Evolutionary conservation across 2,113 vertebrate genomes (phyloP).

Genomic region (Catharus minimus): DNA sequence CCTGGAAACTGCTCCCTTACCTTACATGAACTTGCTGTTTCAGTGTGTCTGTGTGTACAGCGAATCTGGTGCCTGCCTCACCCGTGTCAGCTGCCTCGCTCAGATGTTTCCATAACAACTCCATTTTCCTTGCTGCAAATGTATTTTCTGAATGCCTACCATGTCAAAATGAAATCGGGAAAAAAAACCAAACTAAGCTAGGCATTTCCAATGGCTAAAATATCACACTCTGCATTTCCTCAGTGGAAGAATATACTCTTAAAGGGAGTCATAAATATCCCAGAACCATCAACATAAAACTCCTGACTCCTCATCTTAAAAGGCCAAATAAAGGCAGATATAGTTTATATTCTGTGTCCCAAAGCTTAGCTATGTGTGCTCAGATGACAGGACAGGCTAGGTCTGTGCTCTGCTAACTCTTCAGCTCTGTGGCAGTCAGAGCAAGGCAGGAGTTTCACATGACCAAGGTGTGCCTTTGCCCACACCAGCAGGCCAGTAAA

Average conservation of each 20-base stretch:
- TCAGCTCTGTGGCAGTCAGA: neutral
- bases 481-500: neutral
- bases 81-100: neutral
- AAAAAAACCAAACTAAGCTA: neutral
- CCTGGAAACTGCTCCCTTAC: slow-evolving; percentile 20
- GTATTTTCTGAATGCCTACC: neutral
- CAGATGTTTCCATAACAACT: slow-evolving; percentile 38
- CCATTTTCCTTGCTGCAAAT: slow-evolving; percentile 21
- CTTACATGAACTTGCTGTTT: slow-evolving; percentile 30
- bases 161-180: neutral
- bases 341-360: neutral
- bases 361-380: neutral
- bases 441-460: neutral
- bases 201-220: neutral
- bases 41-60: neutral
- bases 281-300: neutral
- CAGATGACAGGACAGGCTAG: neutral
- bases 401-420: neutral
- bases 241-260: neutral
- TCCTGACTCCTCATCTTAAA: neutral
- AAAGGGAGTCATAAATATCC: neutral
- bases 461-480: neutral
- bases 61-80: neutral
- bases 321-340: neutral
- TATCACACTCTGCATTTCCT: neutral